Conservation (phyloP, 2,797 vertebrate genomes). For the Garrulus glandarius region DNA sequence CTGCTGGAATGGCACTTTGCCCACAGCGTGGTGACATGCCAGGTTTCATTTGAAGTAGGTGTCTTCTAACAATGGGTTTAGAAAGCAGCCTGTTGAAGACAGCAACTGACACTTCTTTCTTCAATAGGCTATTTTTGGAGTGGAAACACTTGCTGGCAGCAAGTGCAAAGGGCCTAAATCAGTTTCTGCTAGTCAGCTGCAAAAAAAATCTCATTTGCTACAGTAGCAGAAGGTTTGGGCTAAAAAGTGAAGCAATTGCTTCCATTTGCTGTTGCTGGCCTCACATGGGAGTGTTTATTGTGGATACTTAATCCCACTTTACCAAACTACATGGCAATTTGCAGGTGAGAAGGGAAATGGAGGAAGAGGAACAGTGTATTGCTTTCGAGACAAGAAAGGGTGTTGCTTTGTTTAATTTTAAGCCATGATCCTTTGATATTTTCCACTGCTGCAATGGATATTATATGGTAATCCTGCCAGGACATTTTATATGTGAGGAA, state of each 20-base stretch:
- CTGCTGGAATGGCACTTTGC: conserved; percentile 37
- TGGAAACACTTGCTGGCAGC: conserved; percentile 23
- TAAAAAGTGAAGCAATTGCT: background rate
- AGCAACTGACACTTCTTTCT: conserved; percentile 47
- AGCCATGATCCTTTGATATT: conserved; percentile 54
- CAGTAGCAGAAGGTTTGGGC: conserved; percentile 35
- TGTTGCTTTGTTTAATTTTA: conserved; percentile 36
- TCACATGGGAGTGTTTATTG: background rate
- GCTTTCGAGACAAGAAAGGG: conserved; percentile 5
- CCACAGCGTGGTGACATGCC: background rate
- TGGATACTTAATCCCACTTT: background rate
- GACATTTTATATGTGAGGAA: conserved; percentile 27
- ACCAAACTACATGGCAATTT: background rate
- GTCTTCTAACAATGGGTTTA: conserved; percentile 33
- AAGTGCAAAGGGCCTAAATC: conserved; percentile 32
- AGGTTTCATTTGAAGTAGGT: conserved; percentile 21
- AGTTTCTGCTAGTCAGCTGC: conserved; percentile 30
- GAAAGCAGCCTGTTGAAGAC: conserved; percentile 51
- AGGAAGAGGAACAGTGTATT: background rate
- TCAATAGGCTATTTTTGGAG: conserved; percentile 47
- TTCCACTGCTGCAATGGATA: conserved; percentile 49
- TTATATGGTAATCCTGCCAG: conserved; percentile 53
- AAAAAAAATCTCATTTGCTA: conserved; percentile 42
- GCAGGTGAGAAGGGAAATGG: background rate
- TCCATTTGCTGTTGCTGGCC: background rate